These are phyloP conservation scores for Actinia tenebrosa DNA, from an alignment of 64 coral and sea anemone species.

Conservation along the genomic window DNA sequence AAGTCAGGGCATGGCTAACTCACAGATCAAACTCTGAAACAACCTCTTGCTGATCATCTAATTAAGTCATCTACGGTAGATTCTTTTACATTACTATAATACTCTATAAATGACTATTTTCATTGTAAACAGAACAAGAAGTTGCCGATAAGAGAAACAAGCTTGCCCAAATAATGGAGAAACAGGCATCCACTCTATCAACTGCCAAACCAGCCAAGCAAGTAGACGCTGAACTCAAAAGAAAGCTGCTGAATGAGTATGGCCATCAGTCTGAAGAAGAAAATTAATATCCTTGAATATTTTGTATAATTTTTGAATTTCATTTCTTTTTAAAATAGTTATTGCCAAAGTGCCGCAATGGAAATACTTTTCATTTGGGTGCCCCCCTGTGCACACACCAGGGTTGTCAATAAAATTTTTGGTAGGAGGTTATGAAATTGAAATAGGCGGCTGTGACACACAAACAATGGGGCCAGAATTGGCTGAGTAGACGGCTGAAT, in stretches of 20 bases:
- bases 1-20: too few relatives aligned
- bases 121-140: slow-evolving; percentile 25
- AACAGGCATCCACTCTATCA: slow-evolving; percentile 67
- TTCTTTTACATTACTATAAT: too few relatives aligned
- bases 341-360: too few relatives aligned
- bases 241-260: slow-evolving; percentile 72
- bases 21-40: too few relatives aligned
- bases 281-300: slow-evolving; percentile 77
- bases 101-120: neutral
- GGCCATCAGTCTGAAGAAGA: slow-evolving; percentile 86
- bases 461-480: too few relatives aligned
- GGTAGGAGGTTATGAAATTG: neutral
- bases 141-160: slow-evolving; percentile 65
- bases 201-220: slow-evolving; percentile 37
- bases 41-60: too few relatives aligned
- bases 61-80: too few relatives aligned
- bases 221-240: slow-evolving; percentile 60
- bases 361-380: too few relatives aligned
- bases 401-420: too few relatives aligned
- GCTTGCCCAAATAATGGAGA: slow-evolving; percentile 91
- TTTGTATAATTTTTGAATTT: neutral
- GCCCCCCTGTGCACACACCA: too few relatives aligned
- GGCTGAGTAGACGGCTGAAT: too few relatives aligned
- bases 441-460: neutral
- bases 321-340: too few relatives aligned